Conservation (phyloP, 2,113 vertebrate species). For the Zosterops japonicus region DNA sequence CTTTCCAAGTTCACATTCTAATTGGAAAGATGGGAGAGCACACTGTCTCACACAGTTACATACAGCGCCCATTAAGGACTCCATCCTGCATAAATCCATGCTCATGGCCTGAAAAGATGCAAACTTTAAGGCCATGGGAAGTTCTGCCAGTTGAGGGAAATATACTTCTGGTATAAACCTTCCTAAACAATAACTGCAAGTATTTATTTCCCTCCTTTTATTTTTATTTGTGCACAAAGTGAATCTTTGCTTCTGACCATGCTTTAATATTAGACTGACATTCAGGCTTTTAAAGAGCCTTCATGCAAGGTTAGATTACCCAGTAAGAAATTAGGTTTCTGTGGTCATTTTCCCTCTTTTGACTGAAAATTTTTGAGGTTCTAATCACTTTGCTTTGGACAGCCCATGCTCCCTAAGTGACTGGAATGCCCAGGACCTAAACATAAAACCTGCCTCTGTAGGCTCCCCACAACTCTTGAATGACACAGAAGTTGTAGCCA, state of each 20-base stretch:
- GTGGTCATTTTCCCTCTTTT: not conserved
- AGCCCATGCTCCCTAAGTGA: not conserved
- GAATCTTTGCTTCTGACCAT: not conserved
- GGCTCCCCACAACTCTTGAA: not conserved
- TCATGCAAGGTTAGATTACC: not conserved
- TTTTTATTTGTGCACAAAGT: not conserved
- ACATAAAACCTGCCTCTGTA: not conserved
- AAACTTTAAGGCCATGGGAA: not conserved
- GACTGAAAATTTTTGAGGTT: not conserved
- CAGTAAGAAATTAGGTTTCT: not conserved
- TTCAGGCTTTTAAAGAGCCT: not conserved
- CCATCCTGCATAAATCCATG: not conserved
- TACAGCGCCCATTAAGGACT: not conserved
- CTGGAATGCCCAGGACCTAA: not conserved
- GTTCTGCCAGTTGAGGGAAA: not conserved
- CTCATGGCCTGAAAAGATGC: not conserved
- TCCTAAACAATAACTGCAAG: not conserved
- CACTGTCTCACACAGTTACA: not conserved
- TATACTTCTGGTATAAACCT: not conserved
- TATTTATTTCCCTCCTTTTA: not conserved
- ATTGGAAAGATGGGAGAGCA: not conserved
- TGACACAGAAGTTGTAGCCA: not conserved
- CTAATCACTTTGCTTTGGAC: not conserved
- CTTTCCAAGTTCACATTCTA: not conserved
- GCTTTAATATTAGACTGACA: not conserved